phyloP scores from a whole-genome alignment of 2,113 vertebrate species.

The Hippocampus comes region DNA sequence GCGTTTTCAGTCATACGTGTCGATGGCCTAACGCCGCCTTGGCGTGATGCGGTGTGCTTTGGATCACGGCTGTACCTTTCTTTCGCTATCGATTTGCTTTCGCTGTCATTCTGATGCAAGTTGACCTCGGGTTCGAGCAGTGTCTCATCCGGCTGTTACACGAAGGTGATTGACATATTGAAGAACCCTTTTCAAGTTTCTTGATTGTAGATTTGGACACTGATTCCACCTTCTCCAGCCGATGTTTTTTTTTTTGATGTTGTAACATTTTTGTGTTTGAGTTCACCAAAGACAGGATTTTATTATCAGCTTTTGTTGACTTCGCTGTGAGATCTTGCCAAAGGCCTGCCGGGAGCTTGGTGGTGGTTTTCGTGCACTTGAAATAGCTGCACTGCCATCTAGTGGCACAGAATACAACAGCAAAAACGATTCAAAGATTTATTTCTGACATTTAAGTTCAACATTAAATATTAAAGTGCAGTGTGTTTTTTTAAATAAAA shows the following conservation, averaged over 20 bases:
- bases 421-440: conserved; percentile 55
- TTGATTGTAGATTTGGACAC: background rate
- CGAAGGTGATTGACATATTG: background rate
- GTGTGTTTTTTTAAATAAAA: conserved; percentile 23
- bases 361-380: background rate
- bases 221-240: background rate
- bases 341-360: background rate
- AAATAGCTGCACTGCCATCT: background rate
- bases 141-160: background rate
- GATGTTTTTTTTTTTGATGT: background rate
- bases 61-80: background rate
- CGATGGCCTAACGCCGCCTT: background rate
- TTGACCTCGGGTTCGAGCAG: background rate
- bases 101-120: no score
- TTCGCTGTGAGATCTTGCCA: background rate
- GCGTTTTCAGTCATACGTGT: background rate
- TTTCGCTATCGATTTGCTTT: no score
- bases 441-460: conserved; percentile 59
- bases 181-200: background rate
- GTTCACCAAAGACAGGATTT: background rate
- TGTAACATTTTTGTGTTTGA: background rate
- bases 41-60: background rate
- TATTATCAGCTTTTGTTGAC: background rate
- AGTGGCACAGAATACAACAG: background rate
- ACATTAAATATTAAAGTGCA: conserved; percentile 65